Evolutionary conservation across 2,113 vertebrate species (phyloP), one percentile per base, ranked within the genome.

Genomic region (Gambusia holbrooki): DNA sequence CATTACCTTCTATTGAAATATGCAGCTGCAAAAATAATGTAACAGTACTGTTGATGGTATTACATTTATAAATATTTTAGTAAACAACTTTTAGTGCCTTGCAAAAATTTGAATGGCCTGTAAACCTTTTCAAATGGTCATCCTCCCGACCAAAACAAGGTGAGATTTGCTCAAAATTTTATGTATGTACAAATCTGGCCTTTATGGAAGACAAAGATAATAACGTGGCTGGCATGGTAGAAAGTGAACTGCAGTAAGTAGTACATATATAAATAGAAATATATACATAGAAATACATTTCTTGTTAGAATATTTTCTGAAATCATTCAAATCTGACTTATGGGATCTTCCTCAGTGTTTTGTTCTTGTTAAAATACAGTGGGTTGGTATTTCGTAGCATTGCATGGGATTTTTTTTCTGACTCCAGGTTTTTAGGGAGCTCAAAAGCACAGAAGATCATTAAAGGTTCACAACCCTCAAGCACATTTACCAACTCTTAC

Each of bases 391-490:
- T 14, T 11, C n/a, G 51, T 62, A 14, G 10, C 10, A 11, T 15
- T 54, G 11, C 12, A 69, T n/a, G 22, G 19, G 5, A 25, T 65
- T 28, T 69, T 37, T 37, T 28, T 71, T 10, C 33, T 13, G 25
- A 66, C 27, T n/a, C 1, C 8, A 7, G 6, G 37, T 76, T 79
- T 82, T 45, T 22, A 28, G 64, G 74, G 64, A 33, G 27, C 71
- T 58, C 1, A 33, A 51, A 30, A 77, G 37, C 25, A 32, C 27
- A 37, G 37, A 3, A 62, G 48, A 33, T 40, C 66, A 67, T 60
- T 27, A 27, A 74, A 40, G 65, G 28, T 69, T 71, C 54, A 76
- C 45, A 74, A 40, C 45, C 45, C 32, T 74, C 51, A n/a, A 73
- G 72, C 37, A 62, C 33, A 61, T 77, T 73, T 67, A 62, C 40